Conservation (phyloP, 2,888 invertebrate genomes). For the Acanthococcus lagerstroemiae region DNA sequence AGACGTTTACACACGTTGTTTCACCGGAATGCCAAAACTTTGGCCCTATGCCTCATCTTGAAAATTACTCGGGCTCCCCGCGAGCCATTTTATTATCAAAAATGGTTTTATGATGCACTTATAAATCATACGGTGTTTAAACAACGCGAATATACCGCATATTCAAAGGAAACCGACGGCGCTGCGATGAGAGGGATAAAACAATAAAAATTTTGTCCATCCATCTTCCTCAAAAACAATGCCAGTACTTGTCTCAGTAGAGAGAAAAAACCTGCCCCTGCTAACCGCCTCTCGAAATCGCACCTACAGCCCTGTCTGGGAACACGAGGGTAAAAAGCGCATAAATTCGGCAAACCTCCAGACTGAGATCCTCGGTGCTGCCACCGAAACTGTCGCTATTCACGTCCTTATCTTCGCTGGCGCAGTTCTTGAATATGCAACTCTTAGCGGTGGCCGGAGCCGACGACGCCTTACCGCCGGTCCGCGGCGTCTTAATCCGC, state of each 20-base stretch:
- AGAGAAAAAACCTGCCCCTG: too few species aligned
- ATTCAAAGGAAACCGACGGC: conserved; percentile 20
- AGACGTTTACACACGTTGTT: too few species aligned
- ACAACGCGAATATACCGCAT: conserved; percentile 7
- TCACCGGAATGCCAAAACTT: neutral
- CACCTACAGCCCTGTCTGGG: too few species aligned
- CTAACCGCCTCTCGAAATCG: too few species aligned
- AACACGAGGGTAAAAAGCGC: too few species aligned
- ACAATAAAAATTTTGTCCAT: too few species aligned
- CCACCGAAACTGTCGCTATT: conserved; percentile 39
- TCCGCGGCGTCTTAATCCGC: conserved; percentile 33
- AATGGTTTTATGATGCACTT: conserved; percentile 24
- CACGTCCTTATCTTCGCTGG: conserved; percentile 13
- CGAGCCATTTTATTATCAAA: conserved; percentile 9
- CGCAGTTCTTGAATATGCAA: conserved; percentile 29
- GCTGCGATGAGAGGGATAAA: too few species aligned
- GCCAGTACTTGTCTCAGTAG: too few species aligned
- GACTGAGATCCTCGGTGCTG: conserved; percentile 51
- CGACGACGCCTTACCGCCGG: conserved; percentile 21
- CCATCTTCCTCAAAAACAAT: too few species aligned
- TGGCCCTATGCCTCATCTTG: conserved; percentile 20
- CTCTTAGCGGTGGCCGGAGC: conserved; percentile 34
- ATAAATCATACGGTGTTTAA: conserved; percentile 20
- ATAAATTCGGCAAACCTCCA: conserved; percentile 43
- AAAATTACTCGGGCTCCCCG: neutral